Evolutionary conservation across 2,113 vertebrate species (phyloP), one percentile per base, ranked within the genome.

Genomic region (Pachyramphus minor): DNA sequence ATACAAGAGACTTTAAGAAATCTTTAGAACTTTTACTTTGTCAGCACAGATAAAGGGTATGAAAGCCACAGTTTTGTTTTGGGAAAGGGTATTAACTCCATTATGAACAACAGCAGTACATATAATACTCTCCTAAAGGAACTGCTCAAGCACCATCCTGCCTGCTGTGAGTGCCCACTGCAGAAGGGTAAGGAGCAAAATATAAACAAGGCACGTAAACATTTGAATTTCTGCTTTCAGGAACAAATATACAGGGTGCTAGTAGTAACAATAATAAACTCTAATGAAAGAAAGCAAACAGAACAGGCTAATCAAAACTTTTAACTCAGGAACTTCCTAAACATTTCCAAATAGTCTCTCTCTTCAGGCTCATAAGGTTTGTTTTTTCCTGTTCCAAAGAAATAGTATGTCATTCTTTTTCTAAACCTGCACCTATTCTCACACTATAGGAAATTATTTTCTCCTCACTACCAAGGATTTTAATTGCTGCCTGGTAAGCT

Each of bases 401-500:
- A 83, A 83, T 1, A 41, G 6, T 33, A 67, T 55, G 74, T 68
- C n/a, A 80, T 72, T 88, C 24, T 59, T 82, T 44, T 89, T 50
- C 68, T 55, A 42, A 85, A 82, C 33, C 66, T 22, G 31, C 35
- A 68, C 41, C 50, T 77, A 64, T 58, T 90, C 52, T 81, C 37
- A 64, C 47, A 58, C 53, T 53, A n/a, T 5, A 68, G 45, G 85
- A 94, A 87, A 80, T 84, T 2, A 74, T 88, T 84, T 90, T 74
- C 83, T 88, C 76, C 83, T 72, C 23, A 44, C 62, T 72, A 45
- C 55, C 14, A 4, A 84, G 83, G 73, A 81, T 60, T 92, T 93
- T 94, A 93, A 94, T 95, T 96, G 80, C 88, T 95, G 96, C 47
- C 86, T 84, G 33, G 73, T 66, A 45, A 93, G 92, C 80, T 81